Base-by-base conservation (phyloP, 2,888 invertebrate species). In the Catotricha subobsoleta region DNA sequence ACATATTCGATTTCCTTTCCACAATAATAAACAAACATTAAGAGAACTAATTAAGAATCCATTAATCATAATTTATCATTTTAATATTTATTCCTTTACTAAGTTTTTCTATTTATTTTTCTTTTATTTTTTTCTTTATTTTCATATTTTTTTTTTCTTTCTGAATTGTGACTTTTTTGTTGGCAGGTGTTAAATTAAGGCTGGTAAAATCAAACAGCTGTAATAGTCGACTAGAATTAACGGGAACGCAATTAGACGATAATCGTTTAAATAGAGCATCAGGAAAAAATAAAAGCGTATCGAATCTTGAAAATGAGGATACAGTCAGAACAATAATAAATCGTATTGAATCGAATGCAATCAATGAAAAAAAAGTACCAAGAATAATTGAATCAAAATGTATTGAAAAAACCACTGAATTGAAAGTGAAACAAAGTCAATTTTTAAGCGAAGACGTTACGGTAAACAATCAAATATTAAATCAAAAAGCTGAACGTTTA, bases 141-240 rank as follows among this genome's bases (percentile, higher is more conserved):
- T n/a, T n/a, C n/a, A n/a, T n/a, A n/a, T n/a, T n/a, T n/a, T n/a
- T n/a, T n/a, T n/a, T n/a, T n/a, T n/a, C n/a, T n/a, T n/a, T n/a
- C n/a, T n/a, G n/a, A n/a, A n/a, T n/a, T n/a, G n/a, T n/a, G n/a
- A n/a, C n/a, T n/a, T n/a, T n/a, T 41, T n/a, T 20, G 27, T 25
- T 25, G 9, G 7, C 27, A 55, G 79, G 80, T 40, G 72, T 83
- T 41, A 83, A 82, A 58, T 84, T 84, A 56, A 76, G 79, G 54
- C 62, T 86, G 47, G 74, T 86, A 2, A 86, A 86, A 63, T 86
- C 84, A 23, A 86, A 86, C 54, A 84, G 84, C 49, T 86, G 84
- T 56, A 83, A 81, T 54, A 84, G 83, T 55, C 70, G 86, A 23
- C 62, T 86, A 39, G 84, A 86, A 55, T 59, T 86, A 41, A 76